Base-by-base conservation (phyloP, 1,140 invertebrate genomes). In the Mylabris phalerata region DNA sequence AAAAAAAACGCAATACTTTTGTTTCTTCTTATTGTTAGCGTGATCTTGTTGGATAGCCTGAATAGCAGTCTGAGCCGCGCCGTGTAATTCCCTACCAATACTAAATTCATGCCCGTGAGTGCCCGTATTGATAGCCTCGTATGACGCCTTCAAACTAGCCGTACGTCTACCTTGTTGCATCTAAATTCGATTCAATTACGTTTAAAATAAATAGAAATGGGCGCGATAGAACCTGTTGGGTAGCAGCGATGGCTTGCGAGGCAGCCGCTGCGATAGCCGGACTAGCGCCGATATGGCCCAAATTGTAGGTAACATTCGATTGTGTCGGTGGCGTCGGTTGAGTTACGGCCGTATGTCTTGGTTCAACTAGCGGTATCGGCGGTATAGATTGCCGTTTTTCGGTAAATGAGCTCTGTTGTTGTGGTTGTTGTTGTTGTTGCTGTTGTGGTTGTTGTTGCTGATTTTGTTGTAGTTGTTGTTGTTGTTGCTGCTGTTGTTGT, bases 181-280 rank as follows among this genome's bases (percentile, higher is more conserved):
- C 82, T 89, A 57, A 13, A 54, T 10, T 9, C n/a, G 44, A 52
- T 5, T 19, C 19, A 19, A 6, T 10, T 48, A 32, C 7, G 4
- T 7, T 48, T 11, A 49, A 50, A n/a, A 48, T 11, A 57, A 9
- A 26, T 7, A 19, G 3, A 52, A 52, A n/a, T 25, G 0, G 3
- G 6, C 3, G 7, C 1, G 7, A 26, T 10, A 41, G 62, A 72
- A 87, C 84, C 78, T 96, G 93, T 68, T 98, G 93, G 10, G 95
- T 98, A 3, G 93, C 93, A 9, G 92, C 93, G 57, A 98, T 98
- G 0, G 94, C 94, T 75, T 98, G 94, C 19, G 93, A 95, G 0
- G 94, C 94, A 10, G 94, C 94, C 1, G 91, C 93, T 0, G 93
- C 93, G 57, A 98, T 94, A 0, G 94, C 90, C 69, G 88, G 95